These are phyloP conservation scores for Neogobius melanostomus DNA, from an alignment of 2,113 vertebrate genomes.

Conservation along the genomic window DNA sequence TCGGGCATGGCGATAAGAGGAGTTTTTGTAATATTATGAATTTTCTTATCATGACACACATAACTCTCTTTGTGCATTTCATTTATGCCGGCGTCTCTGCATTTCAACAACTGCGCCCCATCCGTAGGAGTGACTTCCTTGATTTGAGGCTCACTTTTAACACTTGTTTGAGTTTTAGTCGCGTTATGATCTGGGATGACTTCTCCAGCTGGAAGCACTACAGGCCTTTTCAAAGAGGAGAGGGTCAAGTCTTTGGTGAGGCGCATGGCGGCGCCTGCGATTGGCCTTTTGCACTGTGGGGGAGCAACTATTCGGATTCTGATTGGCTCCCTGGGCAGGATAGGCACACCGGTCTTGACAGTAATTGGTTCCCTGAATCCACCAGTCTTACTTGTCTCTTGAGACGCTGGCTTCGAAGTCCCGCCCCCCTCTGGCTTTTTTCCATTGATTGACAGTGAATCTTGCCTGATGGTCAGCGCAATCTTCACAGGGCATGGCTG, in stretches of 20 bases:
- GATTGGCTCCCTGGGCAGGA: constrained; percentile 64
- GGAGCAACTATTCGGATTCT: constrained; percentile 68
- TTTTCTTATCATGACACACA: constrained; percentile 16
- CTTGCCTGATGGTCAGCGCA: constrained; percentile 50
- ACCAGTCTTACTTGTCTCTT: constrained; percentile 54
- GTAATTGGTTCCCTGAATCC: constrained; percentile 65
- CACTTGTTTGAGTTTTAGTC: constrained; percentile 23
- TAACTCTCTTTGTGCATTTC: constrained; percentile 12
- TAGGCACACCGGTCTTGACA: constrained; percentile 64
- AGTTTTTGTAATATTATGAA: constrained; percentile 13
- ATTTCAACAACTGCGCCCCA: constrained; percentile 23
- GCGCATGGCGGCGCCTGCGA: constrained; percentile 52
- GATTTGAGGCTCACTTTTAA: constrained; percentile 22
- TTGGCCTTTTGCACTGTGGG: constrained; percentile 59
- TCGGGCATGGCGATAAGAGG: constrained; percentile 19
- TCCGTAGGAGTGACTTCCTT: constrained; percentile 14
- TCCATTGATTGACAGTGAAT: constrained; percentile 65
- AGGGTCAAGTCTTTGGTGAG: constrained; percentile 64
- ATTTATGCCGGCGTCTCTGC: constrained; percentile 7
- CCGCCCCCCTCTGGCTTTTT: constrained; percentile 62
- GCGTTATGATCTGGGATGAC: constrained; percentile 15
- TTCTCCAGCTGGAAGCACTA: constrained; percentile 33
- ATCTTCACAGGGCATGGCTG: constrained; percentile 40
- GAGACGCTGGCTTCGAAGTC: constrained; percentile 57
- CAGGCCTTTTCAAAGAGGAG: constrained; percentile 30